Base-by-base conservation (phyloP, 2,888 invertebrate species). In the Diploptera punctata region DNA sequence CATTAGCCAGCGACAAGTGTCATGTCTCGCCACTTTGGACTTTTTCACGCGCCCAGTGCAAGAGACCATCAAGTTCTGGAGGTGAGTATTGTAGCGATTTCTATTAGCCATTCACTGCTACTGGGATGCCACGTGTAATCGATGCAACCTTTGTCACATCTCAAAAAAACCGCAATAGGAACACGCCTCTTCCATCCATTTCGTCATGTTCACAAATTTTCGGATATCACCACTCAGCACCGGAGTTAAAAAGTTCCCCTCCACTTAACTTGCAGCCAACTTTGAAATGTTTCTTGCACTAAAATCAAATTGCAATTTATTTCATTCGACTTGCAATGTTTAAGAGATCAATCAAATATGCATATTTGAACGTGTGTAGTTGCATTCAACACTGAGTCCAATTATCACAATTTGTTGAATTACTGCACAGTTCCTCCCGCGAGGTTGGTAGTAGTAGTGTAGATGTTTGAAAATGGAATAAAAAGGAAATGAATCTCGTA, bases 361-460 rank as follows among this genome's bases (percentile, higher is more conserved):
- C n/a, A n/a, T n/a, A n/a, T n/a, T n/a, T n/a, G n/a, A n/a, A n/a
- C n/a, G n/a, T n/a, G n/a, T n/a, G n/a, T n/a, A n/a, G n/a, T n/a
- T n/a, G n/a, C 13, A 3, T 10, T 3, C 44, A 10, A 44, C 2
- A 13, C 7, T 44, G 9, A 18, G 16, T 44, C 44, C 9, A 4
- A 3, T 44, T 9, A 44, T 2, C 2, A 9, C 44, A n/a, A 44
- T 44, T 2, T n/a, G 16, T n/a, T 44, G n/a, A 44, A 44, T n/a
- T 3, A 9, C 13, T 44, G 3, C 44, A 13, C 2, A 9, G 3
- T 44, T 44, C 10, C 24, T 26, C 16, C 24, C 24, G 19, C 13
- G n/a, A 65, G 44, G 65, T 47, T 65, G 65, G 65, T 18, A 65
- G 24, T 29, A 47, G 43, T 47, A 44, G n/a, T 65, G 47, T 47